phyloP scores from a whole-genome alignment of 2,113 vertebrate genomes.

The Pheucticus melanocephalus region DNA sequence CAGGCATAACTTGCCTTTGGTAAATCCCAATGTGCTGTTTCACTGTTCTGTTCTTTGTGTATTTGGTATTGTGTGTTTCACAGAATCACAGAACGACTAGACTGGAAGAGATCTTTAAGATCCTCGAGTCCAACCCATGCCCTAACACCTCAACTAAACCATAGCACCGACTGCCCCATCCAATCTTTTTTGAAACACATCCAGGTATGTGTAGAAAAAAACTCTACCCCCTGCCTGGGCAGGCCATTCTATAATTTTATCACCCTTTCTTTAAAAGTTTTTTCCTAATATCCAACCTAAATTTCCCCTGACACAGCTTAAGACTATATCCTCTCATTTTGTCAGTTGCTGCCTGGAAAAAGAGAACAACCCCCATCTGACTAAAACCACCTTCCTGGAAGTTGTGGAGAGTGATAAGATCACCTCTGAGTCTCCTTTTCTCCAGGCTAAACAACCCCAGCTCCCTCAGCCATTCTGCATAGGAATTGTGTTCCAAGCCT shows the following conservation, averaged over 20 bases:
- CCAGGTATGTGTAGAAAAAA: background rate
- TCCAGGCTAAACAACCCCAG: background rate
- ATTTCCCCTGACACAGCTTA: background rate
- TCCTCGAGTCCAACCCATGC: too few relatives aligned
- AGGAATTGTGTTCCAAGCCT: background rate
- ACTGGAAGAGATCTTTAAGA: background rate
- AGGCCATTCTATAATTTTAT: background rate
- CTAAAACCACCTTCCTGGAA: accelerated
- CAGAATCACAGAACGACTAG: background rate
- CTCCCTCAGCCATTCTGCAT: accelerated
- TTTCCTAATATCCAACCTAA: background rate
- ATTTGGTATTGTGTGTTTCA: background rate
- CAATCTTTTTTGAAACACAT: background rate
- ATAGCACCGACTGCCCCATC: accelerated
- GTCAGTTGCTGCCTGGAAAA: background rate
- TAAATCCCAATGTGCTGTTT: background rate
- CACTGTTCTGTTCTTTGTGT: background rate
- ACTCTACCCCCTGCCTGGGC: background rate
- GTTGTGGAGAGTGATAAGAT: background rate
- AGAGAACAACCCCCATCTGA: background rate
- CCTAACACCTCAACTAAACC: background rate
- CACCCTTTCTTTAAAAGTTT: background rate
- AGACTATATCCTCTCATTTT: background rate
- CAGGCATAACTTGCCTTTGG: background rate
- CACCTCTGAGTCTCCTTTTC: background rate